These are phyloP conservation scores for Crocidura indochinensis DNA, from an alignment of 2,797 vertebrate genomes.

Conservation along the genomic window DNA sequence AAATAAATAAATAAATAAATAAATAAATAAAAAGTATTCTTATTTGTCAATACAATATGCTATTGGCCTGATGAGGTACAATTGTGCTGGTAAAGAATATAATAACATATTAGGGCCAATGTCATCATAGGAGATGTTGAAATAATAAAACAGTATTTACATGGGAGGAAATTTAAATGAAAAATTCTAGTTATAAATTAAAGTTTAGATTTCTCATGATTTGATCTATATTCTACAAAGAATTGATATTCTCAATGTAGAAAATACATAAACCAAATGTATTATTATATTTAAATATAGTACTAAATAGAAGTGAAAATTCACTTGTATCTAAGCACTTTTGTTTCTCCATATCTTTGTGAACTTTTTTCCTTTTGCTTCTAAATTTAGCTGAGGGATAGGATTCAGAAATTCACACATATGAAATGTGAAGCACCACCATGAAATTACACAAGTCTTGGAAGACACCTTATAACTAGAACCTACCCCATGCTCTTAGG, in stretches of 20 bases:
- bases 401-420: neutral
- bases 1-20: no score
- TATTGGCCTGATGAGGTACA: neutral
- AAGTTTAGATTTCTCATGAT: neutral
- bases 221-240: neutral
- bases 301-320: neutral
- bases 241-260: neutral
- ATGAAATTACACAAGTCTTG: neutral
- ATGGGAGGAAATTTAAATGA: neutral
- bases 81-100: neutral
- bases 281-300: neutral
- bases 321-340: fast-evolving
- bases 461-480: neutral
- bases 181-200: slow-evolving; percentile 16
- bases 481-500: neutral
- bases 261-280: neutral
- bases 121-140: neutral
- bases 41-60: neutral
- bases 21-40: neutral
- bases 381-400: slow-evolving; percentile 18
- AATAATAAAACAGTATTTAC: neutral
- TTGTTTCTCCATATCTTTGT: no score
- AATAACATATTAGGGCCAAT: neutral
- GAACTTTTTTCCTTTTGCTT: neutral
- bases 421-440: neutral